Evolutionary conservation across 35 echinoderm and acorn worm genomes (phyloP).

Genomic region (Apostichopus parvimensis): DNA sequence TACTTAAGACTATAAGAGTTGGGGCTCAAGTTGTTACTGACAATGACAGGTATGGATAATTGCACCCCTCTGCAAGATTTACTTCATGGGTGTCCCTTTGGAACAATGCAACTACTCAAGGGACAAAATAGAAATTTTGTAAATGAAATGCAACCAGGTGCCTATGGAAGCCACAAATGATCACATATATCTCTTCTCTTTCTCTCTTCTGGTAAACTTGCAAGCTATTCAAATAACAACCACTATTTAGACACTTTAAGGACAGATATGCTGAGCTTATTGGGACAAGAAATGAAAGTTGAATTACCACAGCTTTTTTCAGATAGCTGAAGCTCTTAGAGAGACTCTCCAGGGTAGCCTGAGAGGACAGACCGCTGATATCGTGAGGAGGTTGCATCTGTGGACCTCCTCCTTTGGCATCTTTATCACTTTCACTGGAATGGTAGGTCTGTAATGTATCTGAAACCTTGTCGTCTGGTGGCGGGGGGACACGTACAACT

Average conservation of each 20-base stretch:
- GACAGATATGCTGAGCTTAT: too few relatives aligned
- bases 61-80: too few relatives aligned
- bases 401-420: not conserved
- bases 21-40: too few relatives aligned
- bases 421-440: conserved; percentile 79
- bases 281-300: too few relatives aligned
- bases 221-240: too few relatives aligned
- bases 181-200: too few relatives aligned
- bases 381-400: conserved; percentile 59
- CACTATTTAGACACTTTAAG: too few relatives aligned
- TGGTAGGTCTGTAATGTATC: conserved; percentile 86
- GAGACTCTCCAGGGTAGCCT: conserved; percentile 74
- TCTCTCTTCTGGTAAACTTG: not conserved
- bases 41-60: too few relatives aligned
- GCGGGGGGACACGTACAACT: conserved; percentile 67
- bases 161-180: not conserved
- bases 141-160: not conserved
- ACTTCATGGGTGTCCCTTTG: too few relatives aligned
- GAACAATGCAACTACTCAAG: too few relatives aligned
- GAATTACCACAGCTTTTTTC: conserved; percentile 95
- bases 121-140: not conserved
- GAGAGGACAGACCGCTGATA: conserved; percentile 66
- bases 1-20: too few relatives aligned
- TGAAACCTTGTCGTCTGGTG: conserved; percentile 88
- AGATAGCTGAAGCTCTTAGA: conserved; percentile 90